Evolutionary conservation across 2,888 invertebrate species (phyloP), one percentile per base, ranked within the genome.

Genomic region (Tridacna crocea): DNA sequence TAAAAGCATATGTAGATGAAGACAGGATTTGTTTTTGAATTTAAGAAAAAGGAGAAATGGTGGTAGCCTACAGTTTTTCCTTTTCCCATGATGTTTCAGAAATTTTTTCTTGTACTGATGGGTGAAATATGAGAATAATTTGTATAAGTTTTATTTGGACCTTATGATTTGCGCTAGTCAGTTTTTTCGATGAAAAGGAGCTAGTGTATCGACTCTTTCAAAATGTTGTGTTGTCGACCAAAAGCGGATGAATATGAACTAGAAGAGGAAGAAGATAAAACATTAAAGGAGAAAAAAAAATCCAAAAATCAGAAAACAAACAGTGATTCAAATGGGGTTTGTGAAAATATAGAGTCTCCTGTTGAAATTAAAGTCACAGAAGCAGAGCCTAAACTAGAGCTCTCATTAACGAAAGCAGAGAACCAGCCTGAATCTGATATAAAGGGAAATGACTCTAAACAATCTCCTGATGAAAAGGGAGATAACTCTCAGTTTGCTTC

Each of bases 171-270:
- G 36, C 8, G 8, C 36, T 8, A 4, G 36, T 36, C 36, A 36
- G 36, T 36, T 36, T 36, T 36, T 36, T 36, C 36, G 36, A 36
- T 36, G 36, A 36, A 8, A 36, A 36, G 36, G 36, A 36, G 36
- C 36, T 36, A 36, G 36, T 36, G 36, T 36, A 36, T 36, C 36
- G 36, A 36, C 36, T 4, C 8, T 36, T 19, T 24, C 51, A 82
- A 80, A 75, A 85, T 85, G 85, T 77, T 83, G 73, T 85, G 85
- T 48, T 85, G 85, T 70, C 72, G 63, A 26, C 70, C 51, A 15
- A 79, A 75, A 51, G 63, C 65, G 65, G 70, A 74, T 48, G 60
- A 76, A 46, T 81, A 73, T 26, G 72, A 65, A 15, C 75, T 75
- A 65, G 68, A 75, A 36, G 46, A 70, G 36, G 68, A 68, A n/a